These are phyloP conservation scores for Diarsia rubi DNA, from an alignment of 2,888 invertebrate genomes.

Conservation along the genomic window DNA sequence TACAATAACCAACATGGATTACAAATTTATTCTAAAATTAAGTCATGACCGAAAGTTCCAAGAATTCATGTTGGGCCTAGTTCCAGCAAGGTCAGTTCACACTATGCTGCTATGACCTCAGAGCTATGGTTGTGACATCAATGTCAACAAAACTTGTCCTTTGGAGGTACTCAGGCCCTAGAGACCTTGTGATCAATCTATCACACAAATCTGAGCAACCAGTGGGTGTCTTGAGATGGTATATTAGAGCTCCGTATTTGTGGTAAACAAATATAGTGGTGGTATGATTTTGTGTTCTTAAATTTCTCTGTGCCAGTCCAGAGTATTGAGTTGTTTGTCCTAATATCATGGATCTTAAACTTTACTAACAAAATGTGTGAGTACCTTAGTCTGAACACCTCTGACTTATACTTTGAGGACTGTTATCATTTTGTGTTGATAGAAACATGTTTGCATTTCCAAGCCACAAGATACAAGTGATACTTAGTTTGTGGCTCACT, in stretches of 20 bases:
- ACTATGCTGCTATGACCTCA: slow-evolving; percentile 68
- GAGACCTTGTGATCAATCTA: slow-evolving; percentile 42
- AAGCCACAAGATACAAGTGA: no score
- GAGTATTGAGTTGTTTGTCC: background rate
- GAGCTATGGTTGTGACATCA: slow-evolving; percentile 69
- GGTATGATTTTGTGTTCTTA: background rate
- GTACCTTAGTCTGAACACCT: background rate
- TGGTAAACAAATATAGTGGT: background rate
- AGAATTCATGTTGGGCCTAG: slow-evolving; percentile 41
- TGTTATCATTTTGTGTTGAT: background rate
- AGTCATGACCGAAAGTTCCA: slow-evolving; percentile 40
- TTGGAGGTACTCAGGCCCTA: slow-evolving; percentile 53
- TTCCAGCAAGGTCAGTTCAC: slow-evolving; percentile 59
- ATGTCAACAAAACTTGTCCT: slow-evolving; percentile 61
- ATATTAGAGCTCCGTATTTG: slow-evolving; percentile 5
- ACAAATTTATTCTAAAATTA: slow-evolving; percentile 37
- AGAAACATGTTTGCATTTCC: background rate
- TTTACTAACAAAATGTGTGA: background rate
- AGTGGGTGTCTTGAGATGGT: slow-evolving; percentile 42
- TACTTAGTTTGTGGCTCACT: no score
- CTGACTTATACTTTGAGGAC: background rate
- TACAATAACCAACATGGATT: slow-evolving; percentile 3
- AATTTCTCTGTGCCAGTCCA: background rate
- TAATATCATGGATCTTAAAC: background rate
- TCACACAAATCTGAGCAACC: slow-evolving; percentile 17